Base-by-base conservation (phyloP, 1,140 invertebrate genomes). In the Sycobia sp. region DNA sequence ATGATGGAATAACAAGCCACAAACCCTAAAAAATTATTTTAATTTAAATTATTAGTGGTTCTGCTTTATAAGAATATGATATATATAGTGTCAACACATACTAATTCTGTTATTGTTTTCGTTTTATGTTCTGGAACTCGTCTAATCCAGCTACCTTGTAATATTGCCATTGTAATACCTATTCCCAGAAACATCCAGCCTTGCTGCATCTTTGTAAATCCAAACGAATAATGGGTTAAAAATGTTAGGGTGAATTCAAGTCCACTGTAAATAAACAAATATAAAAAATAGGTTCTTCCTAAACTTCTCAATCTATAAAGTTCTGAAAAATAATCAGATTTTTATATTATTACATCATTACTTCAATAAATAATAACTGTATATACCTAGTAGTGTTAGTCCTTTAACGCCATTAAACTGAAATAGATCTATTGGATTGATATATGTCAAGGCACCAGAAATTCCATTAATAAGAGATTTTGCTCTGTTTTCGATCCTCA, bases 241-340 rank as follows among this genome's bases (percentile, higher is more conserved):
- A 99, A 99, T 38, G 96, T 97, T 27, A 99, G 82, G 1, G 97
- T 99, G 75, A 98, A 99, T 81, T 99, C 97, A 34, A 99, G 82
- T 1, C 96, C 97, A 57, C 96, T 98, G 76, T 98, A 99, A 22
- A 99, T 84, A 74, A 99, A 97, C 39, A 99, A 83, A 80, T 97
- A 99, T 1, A 97, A 76, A 77, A 99, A 99, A 80, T 98, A 98
- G 20, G 95, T 88, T 32, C 86, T 69, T 53, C 96, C 96, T 58
- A 98, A 82, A 39, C 83, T 85, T 69, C 87, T 86, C 49, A 99
- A 80, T 61, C 87, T 82, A 62, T 65, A 83, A 81, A 76, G 89
- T 88, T 76, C 85, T 88, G 68, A 81, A 78, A 41, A 47, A 43
- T 39, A 38, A 20, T 16, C 25, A 44, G 8, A 49, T 29, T 29